Base-by-base conservation (phyloP, 2,888 invertebrate genomes). In the Leptura quadrifasciata region DNA sequence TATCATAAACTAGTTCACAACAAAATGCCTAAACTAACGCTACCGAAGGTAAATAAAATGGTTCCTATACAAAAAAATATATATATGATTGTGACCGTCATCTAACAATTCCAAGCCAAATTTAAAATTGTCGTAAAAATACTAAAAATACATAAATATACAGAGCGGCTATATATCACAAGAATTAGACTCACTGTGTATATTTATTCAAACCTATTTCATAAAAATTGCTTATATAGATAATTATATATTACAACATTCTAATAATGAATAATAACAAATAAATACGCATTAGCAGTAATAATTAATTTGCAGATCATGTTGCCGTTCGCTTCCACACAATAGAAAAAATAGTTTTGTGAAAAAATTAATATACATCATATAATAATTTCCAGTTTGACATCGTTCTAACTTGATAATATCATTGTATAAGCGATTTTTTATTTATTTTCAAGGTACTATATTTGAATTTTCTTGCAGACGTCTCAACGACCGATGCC, bases 141-240 rank as follows among this genome's bases (percentile, higher is more conserved):
- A 57, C 21, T 20, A 54, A 65, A 24, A 18, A 27, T 12, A 35
- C 47, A 24, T 52, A 65, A 18, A 52, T 65, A 54, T 24, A 54
- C 52, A 65, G 17, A 65, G 35, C 63, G 39, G 4, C 39, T 35
- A 65, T 8, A 24, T 54, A 65, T 65, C 65, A 65, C 65, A 65
- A 65, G 24, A 65, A 65, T 65, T 65, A 65, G 65, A 65, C 54
- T 54, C 47, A 52, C 52, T n/a, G 65, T 65, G 52, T 65, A 52
- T 65, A 54, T 52, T 52, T 24, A 10, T 39, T 20, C 21, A 52
- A 65, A 64, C 17, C 35, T 61, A 61, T 18, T 15, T 52, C n/a
- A 21, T 18, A 64, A 20, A 39, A 47, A 35, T 35, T 63, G 61
- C 61, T 31, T 31, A 64, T 63, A 39, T 47, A 64, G 39, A 64